phyloP scores from a whole-genome alignment of 2,888 invertebrate species.

The Nowickia ferox region DNA sequence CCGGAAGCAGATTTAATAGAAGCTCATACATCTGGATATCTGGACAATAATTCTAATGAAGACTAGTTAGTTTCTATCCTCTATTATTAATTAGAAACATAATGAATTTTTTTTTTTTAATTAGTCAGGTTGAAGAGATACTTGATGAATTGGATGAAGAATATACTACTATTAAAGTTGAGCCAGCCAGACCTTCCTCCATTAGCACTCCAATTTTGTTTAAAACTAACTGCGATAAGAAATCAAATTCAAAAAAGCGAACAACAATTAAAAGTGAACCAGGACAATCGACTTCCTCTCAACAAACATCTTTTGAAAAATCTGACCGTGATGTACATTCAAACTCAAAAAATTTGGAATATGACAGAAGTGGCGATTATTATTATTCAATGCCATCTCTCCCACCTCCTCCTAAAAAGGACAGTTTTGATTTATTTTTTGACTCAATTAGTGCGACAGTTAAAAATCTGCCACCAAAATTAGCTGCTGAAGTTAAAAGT shows the following conservation, averaged over 20 bases:
- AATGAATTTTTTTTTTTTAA: neutral
- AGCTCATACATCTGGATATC: constrained; percentile 64
- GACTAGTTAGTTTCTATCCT: constrained; percentile 32
- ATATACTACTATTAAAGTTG: constrained; percentile 70
- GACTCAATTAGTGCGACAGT: constrained; percentile 78
- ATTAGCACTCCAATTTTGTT: constrained; percentile 4
- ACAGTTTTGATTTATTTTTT: constrained; percentile 75
- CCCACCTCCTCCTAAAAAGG: constrained; percentile 48
- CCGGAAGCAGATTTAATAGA: constrained; percentile 67
- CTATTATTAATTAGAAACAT: neutral
- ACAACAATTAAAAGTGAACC: constrained; percentile 30
- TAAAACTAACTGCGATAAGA: constrained; percentile 9
- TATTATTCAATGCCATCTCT: constrained; percentile 62
- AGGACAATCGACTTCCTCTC: neutral
- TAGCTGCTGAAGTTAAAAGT: constrained; percentile 78
- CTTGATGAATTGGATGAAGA: constrained; percentile 67
- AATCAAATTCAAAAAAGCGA: constrained; percentile 2
- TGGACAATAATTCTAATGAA: constrained; percentile 41
- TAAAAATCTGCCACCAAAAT: constrained; percentile 76
- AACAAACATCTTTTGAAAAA: constrained; percentile 8
- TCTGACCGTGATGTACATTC: neutral
- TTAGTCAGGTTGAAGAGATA: constrained; percentile 66
- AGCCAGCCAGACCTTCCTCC: constrained; percentile 55
- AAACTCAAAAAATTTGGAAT: constrained; percentile 58
- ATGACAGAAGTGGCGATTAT: constrained; percentile 71